Evolutionary conservation across 2,797 vertebrate genomes (phyloP).

Genomic region (Macrochelys suwanniensis): DNA sequence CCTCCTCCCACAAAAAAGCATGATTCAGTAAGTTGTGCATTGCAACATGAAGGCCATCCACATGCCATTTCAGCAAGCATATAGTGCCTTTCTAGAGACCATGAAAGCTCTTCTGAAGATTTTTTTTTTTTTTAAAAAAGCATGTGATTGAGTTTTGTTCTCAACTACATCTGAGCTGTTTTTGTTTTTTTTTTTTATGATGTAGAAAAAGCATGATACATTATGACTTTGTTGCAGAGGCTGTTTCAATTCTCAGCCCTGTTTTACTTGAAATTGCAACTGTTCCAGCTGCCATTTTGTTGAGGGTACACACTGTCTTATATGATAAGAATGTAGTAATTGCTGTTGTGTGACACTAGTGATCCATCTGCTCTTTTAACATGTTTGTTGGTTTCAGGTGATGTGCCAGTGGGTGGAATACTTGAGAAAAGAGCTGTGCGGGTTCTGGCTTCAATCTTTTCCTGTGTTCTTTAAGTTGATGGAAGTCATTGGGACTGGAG

Average conservation of each 20-base stretch:
- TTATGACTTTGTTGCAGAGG: not conserved
- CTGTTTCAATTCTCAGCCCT: not conserved
- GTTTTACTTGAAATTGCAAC: not conserved
- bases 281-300: not conserved
- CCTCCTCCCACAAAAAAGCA: not conserved
- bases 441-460: conserved; percentile 88
- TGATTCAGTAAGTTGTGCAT: not conserved
- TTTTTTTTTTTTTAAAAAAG: not conserved
- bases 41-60: not conserved
- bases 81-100: not conserved
- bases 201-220: not conserved
- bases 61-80: not conserved
- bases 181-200: not conserved
- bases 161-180: not conserved
- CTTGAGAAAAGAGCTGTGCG: conserved; percentile 86
- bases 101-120: not conserved
- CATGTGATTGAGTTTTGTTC: not conserved
- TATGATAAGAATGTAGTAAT: not conserved
- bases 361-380: not conserved
- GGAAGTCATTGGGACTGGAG: conserved; percentile 91
- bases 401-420: conserved; percentile 93
- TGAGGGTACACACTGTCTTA: not conserved
- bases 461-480: conserved; percentile 91
- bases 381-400: conserved; percentile 80
- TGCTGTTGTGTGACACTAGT: not conserved